Conservation (phyloP, 2,888 invertebrate genomes). For the Mimachlamys varia region DNA sequence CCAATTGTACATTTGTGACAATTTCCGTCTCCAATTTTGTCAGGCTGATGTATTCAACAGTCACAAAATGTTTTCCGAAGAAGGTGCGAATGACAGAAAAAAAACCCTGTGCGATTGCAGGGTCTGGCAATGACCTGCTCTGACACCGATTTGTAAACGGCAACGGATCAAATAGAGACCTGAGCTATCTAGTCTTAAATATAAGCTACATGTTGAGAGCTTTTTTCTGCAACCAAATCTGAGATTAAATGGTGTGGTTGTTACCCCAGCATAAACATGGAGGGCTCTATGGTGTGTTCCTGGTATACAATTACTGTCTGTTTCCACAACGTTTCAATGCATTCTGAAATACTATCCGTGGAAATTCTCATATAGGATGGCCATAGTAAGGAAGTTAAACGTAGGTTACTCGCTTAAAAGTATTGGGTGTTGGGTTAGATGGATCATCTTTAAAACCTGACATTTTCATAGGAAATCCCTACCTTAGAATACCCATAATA, state of each 20-base stretch:
- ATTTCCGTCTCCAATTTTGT: constrained; percentile 26
- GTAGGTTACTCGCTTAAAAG: constrained; percentile 6
- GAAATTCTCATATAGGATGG: not conserved
- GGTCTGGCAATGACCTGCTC: not conserved
- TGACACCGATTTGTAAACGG: constrained; percentile 4
- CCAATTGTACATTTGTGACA: constrained; percentile 12
- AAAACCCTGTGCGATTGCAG: not conserved
- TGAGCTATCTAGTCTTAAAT: not conserved
- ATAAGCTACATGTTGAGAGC: constrained; percentile 7
- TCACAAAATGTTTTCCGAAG: constrained; percentile 23
- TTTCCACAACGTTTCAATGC: constrained; percentile 9
- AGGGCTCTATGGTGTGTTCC: not conserved
- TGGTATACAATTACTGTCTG: not conserved
- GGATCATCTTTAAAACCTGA: not conserved
- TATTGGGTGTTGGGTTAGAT: not conserved
- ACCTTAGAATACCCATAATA: constrained; percentile 21
- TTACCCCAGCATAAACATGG: not conserved
- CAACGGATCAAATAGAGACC: constrained; percentile 10
- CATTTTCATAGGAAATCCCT: not conserved
- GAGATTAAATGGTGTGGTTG: constrained; percentile 23
- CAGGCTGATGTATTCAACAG: constrained; percentile 7
- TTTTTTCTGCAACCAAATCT: constrained; percentile 29
- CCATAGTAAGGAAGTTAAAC: not conserved
- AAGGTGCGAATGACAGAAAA: not conserved
- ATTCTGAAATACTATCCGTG: constrained; percentile 1